phyloP scores from a whole-genome alignment of 2,888 invertebrate species.

The Thereva unica region DNA sequence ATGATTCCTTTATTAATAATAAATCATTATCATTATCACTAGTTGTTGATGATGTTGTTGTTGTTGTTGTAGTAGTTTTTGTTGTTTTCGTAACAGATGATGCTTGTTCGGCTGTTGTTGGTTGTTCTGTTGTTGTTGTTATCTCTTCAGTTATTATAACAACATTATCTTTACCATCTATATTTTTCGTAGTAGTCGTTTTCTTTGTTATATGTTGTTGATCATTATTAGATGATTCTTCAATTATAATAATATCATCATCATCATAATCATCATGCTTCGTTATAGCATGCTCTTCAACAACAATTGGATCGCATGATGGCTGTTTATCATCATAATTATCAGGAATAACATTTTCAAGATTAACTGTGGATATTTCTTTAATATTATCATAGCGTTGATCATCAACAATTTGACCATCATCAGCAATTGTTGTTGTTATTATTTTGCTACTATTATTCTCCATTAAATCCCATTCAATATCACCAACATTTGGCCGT shows the following conservation, averaged over 20 bases:
- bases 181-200: slow-evolving; percentile 26
- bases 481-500: slow-evolving; percentile 50
- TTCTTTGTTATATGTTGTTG: not conserved
- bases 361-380: slow-evolving; percentile 34
- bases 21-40: not conserved
- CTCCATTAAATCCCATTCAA: slow-evolving; percentile 53
- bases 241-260: slow-evolving; percentile 30
- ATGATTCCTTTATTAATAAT: too few relatives aligned
- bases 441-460: slow-evolving; percentile 24
- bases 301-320: slow-evolving; percentile 27
- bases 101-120: not conserved
- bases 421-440: slow-evolving; percentile 40
- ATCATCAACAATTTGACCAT: slow-evolving; percentile 41
- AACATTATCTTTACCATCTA: slow-evolving; percentile 28
- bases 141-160: slow-evolving; percentile 34
- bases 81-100: slow-evolving; percentile 8
- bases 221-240: slow-evolving; percentile 16
- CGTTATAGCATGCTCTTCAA: not conserved
- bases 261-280: slow-evolving; percentile 20
- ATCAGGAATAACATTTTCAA: slow-evolving; percentile 23
- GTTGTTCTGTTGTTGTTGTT: slow-evolving; percentile 4
- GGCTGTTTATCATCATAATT: not conserved
- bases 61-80: slow-evolving; percentile 1
- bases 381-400: slow-evolving; percentile 20
- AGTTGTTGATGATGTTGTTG: slow-evolving; percentile 14